Evolutionary conservation across 2,797 vertebrate genomes (phyloP), one percentile per base, ranked within the genome.

Genomic region (Anas capensis): DNA sequence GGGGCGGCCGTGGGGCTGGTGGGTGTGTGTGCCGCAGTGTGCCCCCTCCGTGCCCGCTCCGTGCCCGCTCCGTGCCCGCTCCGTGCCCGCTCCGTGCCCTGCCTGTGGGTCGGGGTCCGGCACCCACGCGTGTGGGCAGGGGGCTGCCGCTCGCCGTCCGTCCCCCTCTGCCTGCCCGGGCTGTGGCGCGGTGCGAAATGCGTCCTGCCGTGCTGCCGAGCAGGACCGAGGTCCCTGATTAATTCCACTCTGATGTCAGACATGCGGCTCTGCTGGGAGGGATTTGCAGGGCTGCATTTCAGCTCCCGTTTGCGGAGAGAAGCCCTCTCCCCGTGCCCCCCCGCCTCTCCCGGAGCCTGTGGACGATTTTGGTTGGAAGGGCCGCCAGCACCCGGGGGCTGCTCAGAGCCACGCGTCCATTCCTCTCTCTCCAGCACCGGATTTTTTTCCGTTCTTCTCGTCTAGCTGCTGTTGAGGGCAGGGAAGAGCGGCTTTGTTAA

Each of bases 261-360:
- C 92, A 66, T 85, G 92, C 90, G 76, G 95, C 92, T 88, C 73
- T 26, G 78, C 93, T 48, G 91, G 83, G 94, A 92, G 93, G 91
- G 89, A 69, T 75, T 49, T 92, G 66, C 81, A 46, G 89, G 56
- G 83, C 90, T 66, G 92, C 92, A 17, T 53, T 75, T 49, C 2
- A 42, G 71, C 82, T 60, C 72, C 64, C 17, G 36, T 58, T 86
- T n/a, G 82, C 90, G 51, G 61, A 42, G 71, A 79, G 88, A 26
- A 57, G 42, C 46, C 78, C 78, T 44, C 57, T 44, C 58, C 66
- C 68, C 24, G 13, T 10, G 7, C 18, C 69, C 68, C 56, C 58
- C 38, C 13, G 20, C 76, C 68, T 73, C 72, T 87, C 44, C n/a
- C 4, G n/a, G 54, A 42, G 6, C 6, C 3, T 57, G 11, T n/a